Evolutionary conservation across 2,797 vertebrate genomes (phyloP), one percentile per base, ranked within the genome.

Genomic region (Echeneis naucrates): DNA sequence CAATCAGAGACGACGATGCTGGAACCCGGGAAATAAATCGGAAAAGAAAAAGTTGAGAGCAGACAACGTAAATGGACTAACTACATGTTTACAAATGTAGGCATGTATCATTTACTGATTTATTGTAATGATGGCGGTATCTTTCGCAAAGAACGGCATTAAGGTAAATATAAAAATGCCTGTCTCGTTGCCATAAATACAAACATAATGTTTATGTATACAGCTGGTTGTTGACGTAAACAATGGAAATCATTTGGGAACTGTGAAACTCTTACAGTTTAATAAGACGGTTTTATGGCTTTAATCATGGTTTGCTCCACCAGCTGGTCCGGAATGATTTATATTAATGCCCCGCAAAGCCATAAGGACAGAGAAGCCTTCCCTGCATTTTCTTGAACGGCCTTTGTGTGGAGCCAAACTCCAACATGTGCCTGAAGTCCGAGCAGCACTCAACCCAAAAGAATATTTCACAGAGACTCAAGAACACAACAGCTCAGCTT

Each of bases 311-410:
- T 59, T 42, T 8, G 4, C 56, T 65, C 23, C 42, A 23, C 0
- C 37, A 84, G 77, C 19, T 59, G 45, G 38, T 76, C 72, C 57
- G 78, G 64, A 68, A 87, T 90, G 87, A 82, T 68, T 73, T 82
- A 89, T 58, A 89, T 95, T 77, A 89, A 99, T 99, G 98, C 96
- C 97, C 92, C 95, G 94, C 1, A 95, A 93, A 89, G 93, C 72
- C 33, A 32, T 78, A 67, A 96, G 93, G 82, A 61, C 88, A 21
- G 82, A 75, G 9, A 98, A 93, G 87, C 74, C 93, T 82, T 90
- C 93, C 30, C 89, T 99, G 91, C 76, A 77, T 14, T 99, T 98
- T 88, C 64, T 89, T 78, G 95, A 98, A 30, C 90, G 72, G 12
- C 94, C 96, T 9, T 14, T 83, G 66, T 75, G 93, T 78, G 95